These are phyloP conservation scores for Bombus confusus DNA, from an alignment of 1,140 invertebrate genomes.

Conservation along the genomic window DNA sequence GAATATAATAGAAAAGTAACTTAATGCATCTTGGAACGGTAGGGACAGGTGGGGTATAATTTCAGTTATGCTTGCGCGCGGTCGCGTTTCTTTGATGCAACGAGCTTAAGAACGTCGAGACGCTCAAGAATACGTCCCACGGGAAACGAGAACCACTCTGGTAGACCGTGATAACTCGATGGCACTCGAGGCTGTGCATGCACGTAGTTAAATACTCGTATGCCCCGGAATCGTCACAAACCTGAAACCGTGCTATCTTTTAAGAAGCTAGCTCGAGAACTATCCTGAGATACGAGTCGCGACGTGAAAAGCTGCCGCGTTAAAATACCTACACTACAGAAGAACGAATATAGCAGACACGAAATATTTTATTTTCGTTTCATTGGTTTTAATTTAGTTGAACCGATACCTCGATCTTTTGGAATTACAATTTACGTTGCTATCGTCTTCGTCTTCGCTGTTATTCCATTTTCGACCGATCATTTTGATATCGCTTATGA, in stretches of 20 bases:
- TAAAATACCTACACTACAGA: background rate
- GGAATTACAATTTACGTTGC: too few species aligned
- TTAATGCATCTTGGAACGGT: too few species aligned
- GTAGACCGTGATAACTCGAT: conserved; percentile 2
- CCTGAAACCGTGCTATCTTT: background rate
- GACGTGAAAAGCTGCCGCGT: background rate
- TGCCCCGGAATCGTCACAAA: background rate
- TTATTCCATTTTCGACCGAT: background rate
- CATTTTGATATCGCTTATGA: too few species aligned
- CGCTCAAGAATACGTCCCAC: background rate
- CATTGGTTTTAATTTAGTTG: too few species aligned
- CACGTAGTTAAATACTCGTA: background rate
- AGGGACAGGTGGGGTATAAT: background rate
- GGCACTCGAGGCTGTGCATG: background rate
- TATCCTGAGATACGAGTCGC: background rate
- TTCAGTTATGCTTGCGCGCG: background rate
- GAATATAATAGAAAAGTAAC: too few species aligned
- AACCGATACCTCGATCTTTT: too few species aligned
- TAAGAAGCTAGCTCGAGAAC: background rate
- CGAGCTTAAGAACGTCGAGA: background rate
- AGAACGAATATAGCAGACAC: too few species aligned
- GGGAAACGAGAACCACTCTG: background rate
- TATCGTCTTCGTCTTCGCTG: too few species aligned
- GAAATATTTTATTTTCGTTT: too few species aligned
- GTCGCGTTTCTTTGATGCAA: background rate